These are phyloP conservation scores for Sarcoramphus papa DNA, from an alignment of 2,797 vertebrate species.

Conservation along the genomic window DNA sequence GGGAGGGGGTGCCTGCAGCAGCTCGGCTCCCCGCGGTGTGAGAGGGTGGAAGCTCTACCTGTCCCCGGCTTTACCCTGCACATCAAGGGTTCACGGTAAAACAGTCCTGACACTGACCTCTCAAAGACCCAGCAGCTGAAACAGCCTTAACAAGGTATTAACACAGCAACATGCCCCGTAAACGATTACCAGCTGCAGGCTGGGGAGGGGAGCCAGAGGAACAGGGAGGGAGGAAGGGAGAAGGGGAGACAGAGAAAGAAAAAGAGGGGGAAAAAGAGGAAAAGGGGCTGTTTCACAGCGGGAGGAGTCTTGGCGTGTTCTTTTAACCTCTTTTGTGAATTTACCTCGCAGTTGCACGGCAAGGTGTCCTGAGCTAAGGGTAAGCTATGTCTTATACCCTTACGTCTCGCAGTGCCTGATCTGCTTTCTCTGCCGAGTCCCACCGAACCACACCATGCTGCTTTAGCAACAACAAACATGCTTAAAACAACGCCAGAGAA, in stretches of 20 bases:
- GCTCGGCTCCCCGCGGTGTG: constrained; percentile 46
- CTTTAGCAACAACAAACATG: neutral
- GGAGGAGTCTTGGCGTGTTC: neutral
- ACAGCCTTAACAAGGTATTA: constrained; percentile 82
- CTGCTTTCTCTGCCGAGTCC: neutral
- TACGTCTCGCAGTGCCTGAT: neutral
- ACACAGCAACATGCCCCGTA: constrained; percentile 65
- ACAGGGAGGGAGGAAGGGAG: too few species aligned
- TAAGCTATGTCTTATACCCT: neutral
- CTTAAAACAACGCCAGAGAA: neutral
- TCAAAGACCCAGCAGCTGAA: constrained; percentile 77
- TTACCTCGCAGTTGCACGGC: neutral
- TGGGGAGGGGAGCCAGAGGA: neutral
- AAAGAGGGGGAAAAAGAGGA: neutral
- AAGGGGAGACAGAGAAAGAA: neutral
- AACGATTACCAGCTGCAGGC: constrained; percentile 76
- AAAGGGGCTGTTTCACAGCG: neutral
- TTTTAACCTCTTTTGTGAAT: neutral
- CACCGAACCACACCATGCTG: neutral
- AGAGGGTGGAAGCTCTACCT: constrained; percentile 58
- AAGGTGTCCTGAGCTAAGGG: neutral
- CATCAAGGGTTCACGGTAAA: constrained; percentile 78
- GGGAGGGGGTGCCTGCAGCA: constrained; percentile 20
- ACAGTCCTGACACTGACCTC: constrained; percentile 80
- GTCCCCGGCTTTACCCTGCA: constrained; percentile 71